Evolutionary conservation across 2,797 vertebrate genomes (phyloP).

Genomic region (Ptychadena robeensis): DNA sequence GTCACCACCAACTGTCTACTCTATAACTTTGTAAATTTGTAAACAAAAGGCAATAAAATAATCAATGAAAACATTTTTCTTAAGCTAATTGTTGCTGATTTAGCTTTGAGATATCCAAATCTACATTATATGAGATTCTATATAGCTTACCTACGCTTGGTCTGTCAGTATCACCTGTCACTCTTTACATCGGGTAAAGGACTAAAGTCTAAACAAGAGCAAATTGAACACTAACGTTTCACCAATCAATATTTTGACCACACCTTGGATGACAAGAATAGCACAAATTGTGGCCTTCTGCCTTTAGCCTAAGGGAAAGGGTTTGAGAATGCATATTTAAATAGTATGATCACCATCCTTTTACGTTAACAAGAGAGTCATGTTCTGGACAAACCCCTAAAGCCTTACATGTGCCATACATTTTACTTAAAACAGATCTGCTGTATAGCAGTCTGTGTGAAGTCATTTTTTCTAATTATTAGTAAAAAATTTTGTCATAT

Average conservation of each 20-base stretch:
- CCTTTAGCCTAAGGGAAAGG: background rate
- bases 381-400: background rate
- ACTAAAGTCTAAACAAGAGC: background rate
- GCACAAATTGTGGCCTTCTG: background rate
- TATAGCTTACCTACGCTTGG: conserved; percentile 13
- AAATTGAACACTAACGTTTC: background rate
- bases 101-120: too few relatives aligned
- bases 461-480: background rate
- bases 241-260: conserved; percentile 34
- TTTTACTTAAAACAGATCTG: background rate
- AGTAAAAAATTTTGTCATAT: background rate
- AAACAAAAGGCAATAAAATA: too few relatives aligned
- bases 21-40: too few relatives aligned
- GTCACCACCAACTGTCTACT: too few relatives aligned
- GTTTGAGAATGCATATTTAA: background rate
- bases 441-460: background rate
- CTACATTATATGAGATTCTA: too few relatives aligned
- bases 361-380: conserved; percentile 14
- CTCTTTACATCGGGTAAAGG: background rate
- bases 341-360: background rate
- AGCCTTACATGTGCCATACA: background rate
- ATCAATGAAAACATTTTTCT: too few relatives aligned
- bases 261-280: conserved; percentile 1
- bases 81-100: too few relatives aligned
- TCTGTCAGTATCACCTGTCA: conserved; percentile 7